Base-by-base conservation (phyloP, 2,797 vertebrate species). In the Crocidura indochinensis region DNA sequence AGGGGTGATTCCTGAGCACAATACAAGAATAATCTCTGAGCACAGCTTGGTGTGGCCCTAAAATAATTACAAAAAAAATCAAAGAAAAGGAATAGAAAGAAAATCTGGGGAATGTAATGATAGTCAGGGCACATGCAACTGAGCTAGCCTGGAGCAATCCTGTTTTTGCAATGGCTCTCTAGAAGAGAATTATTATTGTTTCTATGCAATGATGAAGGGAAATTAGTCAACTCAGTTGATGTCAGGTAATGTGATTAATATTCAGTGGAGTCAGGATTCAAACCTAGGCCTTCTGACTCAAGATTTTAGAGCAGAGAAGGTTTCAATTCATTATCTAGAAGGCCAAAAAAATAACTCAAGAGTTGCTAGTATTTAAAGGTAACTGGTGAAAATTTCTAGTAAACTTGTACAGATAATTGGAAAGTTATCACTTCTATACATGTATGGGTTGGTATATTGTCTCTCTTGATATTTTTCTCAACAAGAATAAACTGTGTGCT, bases 351-450 rank as follows among this genome's bases (percentile, higher is more conserved):
- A n/a, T n/a, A n/a, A n/a, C n/a, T n/a, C n/a, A 80, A 74, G 20
- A 4, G 0, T 3, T 60, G 2, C n/a, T n/a, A n/a, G n/a, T n/a
- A n/a, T n/a, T n/a, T n/a, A n/a, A 9, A 47, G 84, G 84, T 65
- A 88, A 83, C 38, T 92, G 47, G 51, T 56, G 80, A 56, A 44
- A 71, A 62, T 69, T 74, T 56, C 17, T 38, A 67, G 62, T 78
- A 11, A 51, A 90, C 24, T 89, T 90, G 38, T 85, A 87, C 79
- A 79, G 38, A 38, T 14, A 60, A 31, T 2, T 22, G 69, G 87
- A 87, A 62, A 69, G 8, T n/a, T 76, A 47, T 68, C 15, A 64
- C 29, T 2, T 76, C 27, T 56, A 11, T 22, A 6, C 19, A 4
- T 76, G 22, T 17, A 20, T 60, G 3, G 56, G 24, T 65, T 24